Percentiles rank a stretch among this genome's conserved stretches.
phyloP scores from a whole-genome alignment of 2,797 vertebrate genomes.

The Uromys caudimaculatus region DNA sequence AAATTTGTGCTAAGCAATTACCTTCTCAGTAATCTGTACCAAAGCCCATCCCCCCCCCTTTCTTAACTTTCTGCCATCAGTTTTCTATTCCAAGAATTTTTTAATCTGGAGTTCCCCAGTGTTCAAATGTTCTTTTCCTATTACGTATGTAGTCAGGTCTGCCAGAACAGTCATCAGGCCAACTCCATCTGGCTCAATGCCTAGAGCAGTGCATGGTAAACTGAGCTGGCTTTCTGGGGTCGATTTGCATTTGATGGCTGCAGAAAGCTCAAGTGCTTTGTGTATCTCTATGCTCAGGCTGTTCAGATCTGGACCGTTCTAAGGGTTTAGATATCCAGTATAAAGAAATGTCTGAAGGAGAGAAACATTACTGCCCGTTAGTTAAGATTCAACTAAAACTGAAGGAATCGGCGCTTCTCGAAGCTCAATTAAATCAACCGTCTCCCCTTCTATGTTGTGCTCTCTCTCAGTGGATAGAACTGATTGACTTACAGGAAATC shows the following conservation, averaged over 20 bases:
- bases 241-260: constrained; percentile 47
- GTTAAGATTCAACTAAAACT: constrained; percentile 12
- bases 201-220: constrained; percentile 17
- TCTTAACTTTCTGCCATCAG: not conserved
- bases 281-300: constrained; percentile 8
- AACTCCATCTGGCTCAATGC: constrained; percentile 30
- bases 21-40: not conserved
- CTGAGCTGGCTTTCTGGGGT: constrained; percentile 16
- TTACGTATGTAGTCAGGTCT: constrained; percentile 34
- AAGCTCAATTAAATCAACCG: constrained; percentile 36
- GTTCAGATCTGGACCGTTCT: not conserved
- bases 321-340: not conserved
- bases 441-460: not conserved
- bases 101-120: constrained; percentile 3
- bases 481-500: constrained; percentile 54
- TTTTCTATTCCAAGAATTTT: constrained; percentile 56
- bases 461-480: not conserved
- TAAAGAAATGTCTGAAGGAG: not conserved
- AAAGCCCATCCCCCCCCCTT: not conserved
- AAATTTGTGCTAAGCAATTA: not conserved
- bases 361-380: not conserved
- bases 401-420: constrained; percentile 21
- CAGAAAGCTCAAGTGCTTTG: constrained; percentile 51
- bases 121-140: constrained; percentile 14
- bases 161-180: constrained; percentile 24